Evolutionary conservation across 2,888 invertebrate species (phyloP).

Genomic region (Bugula neritina): DNA sequence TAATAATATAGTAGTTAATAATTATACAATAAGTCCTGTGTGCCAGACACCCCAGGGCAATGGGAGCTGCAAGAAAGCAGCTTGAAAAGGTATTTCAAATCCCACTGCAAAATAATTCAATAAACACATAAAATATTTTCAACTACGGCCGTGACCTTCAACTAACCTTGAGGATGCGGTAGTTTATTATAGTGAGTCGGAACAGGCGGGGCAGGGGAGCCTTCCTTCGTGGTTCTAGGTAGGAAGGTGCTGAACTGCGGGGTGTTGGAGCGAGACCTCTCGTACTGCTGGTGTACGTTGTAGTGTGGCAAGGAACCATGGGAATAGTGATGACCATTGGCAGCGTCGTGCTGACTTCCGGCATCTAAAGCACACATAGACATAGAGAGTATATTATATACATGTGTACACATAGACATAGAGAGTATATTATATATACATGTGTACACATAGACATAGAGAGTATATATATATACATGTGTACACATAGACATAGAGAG

Average conservation of each 20-base stretch:
- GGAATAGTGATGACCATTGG: neutral
- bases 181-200: slow-evolving; percentile 1
- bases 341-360: neutral
- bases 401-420: too few relatives aligned
- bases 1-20: neutral
- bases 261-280: neutral
- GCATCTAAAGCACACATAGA: neutral
- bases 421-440: too few relatives aligned
- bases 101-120: too few relatives aligned
- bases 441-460: too few relatives aligned
- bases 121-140: too few relatives aligned
- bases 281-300: slow-evolving; percentile 26
- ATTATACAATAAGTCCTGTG: neutral
- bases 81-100: too few relatives aligned
- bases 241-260: slow-evolving; percentile 24
- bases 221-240: neutral
- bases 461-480: too few relatives aligned
- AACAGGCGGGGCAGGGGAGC: neutral
- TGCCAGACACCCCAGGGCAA: neutral
- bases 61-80: neutral
- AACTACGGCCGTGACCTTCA: neutral
- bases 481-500: too few relatives aligned
- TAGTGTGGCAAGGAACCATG: slow-evolving; percentile 24
- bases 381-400: too few relatives aligned
- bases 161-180: slow-evolving; percentile 19